Conservation (phyloP, 1,140 invertebrate genomes). For the Papilio helenus region DNA sequence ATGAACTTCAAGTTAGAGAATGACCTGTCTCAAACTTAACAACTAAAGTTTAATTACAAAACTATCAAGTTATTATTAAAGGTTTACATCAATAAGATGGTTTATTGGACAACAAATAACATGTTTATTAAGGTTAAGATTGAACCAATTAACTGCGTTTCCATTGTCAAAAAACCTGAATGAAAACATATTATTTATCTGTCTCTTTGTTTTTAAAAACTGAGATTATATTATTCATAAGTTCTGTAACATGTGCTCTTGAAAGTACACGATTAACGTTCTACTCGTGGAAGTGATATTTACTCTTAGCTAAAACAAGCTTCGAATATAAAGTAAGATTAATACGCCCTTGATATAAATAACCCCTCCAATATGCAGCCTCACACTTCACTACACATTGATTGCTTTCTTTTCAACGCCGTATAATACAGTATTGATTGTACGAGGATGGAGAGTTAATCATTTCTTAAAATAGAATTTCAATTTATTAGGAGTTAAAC, state of each 20-base stretch:
- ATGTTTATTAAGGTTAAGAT: neutral
- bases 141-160: no score
- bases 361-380: slow-evolving; percentile 41
- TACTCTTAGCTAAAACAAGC: neutral
- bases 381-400: slow-evolving; percentile 15
- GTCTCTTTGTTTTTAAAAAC: no score
- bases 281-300: neutral
- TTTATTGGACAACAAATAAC: neutral
- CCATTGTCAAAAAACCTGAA: no score
- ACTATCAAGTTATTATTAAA: neutral
- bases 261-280: no score
- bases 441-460: neutral
- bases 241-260: no score
- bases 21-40: neutral
- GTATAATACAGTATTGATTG: neutral
- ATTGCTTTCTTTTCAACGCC: slow-evolving; percentile 41
- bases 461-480: neutral
- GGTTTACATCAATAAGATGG: neutral
- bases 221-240: no score
- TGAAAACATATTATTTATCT: no score
- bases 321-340: slow-evolving; percentile 43
- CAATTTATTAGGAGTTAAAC: no score
- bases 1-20: neutral
- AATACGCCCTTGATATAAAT: slow-evolving; percentile 40
- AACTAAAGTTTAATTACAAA: neutral